phyloP scores from a whole-genome alignment of 2,888 invertebrate species.

The Sipunculus nudus region DNA sequence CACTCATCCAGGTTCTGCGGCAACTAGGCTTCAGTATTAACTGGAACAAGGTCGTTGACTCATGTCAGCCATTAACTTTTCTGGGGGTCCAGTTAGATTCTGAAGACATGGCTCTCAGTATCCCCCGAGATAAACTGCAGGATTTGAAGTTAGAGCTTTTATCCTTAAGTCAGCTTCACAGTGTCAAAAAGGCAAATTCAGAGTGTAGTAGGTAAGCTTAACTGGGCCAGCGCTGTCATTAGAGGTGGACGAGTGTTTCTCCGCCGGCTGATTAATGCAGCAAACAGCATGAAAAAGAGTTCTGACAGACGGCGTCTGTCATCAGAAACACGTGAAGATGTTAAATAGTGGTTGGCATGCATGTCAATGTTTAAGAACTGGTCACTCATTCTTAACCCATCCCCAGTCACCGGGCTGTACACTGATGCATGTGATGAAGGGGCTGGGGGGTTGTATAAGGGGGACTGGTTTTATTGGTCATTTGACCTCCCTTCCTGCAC shows the following conservation, averaged over 20 bases:
- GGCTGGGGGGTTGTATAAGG: too few species aligned
- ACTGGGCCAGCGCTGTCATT: slow-evolving; percentile 11
- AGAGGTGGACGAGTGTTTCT: slow-evolving; percentile 6
- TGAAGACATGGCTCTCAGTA: not conserved
- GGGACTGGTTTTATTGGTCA: too few species aligned
- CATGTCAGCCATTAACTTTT: slow-evolving; percentile 7
- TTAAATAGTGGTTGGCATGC: too few species aligned
- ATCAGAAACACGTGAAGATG: too few species aligned
- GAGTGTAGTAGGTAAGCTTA: slow-evolving; percentile 3
- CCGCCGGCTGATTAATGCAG: slow-evolving; percentile 2
- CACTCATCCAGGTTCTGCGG: not conserved
- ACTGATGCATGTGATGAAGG: too few species aligned
- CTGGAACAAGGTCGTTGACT: slow-evolving; percentile 9
- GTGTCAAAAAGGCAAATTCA: slow-evolving; percentile 6
- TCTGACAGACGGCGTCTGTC: too few species aligned
- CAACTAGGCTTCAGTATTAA: slow-evolving; percentile 9
- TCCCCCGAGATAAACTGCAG: not conserved
- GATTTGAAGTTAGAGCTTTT: not conserved
- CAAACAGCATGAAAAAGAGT: not conserved
- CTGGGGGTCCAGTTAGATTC: slow-evolving; percentile 8
- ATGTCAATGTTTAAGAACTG: too few species aligned
- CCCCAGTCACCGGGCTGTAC: too few species aligned
- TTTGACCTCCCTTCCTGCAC: too few species aligned
- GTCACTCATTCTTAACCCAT: too few species aligned
- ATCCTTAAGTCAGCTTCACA: not conserved